Percentiles rank a stretch among this genome's conserved stretches.
phyloP scores from a whole-genome alignment of 2,797 vertebrate species.

The Enteromius argenteus region DNA sequence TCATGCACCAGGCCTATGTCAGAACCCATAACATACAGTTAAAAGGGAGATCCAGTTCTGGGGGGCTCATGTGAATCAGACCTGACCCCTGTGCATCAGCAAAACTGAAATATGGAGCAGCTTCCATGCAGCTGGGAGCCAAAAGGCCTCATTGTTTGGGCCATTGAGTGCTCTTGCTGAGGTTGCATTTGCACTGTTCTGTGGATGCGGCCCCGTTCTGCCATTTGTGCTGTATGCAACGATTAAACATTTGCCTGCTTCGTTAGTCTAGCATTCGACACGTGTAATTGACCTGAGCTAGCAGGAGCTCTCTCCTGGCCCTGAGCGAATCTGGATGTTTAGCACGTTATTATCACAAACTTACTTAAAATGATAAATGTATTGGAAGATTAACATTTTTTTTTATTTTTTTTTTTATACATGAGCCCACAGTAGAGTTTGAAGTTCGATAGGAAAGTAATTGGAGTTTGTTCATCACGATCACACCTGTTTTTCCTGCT shows the following conservation, averaged over 20 bases:
- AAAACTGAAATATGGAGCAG: constrained; percentile 67
- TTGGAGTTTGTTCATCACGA: constrained; percentile 55
- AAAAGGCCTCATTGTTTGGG: constrained; percentile 61
- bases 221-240: constrained; percentile 40
- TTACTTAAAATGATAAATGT: constrained; percentile 20
- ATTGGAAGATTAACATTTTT: constrained; percentile 2
- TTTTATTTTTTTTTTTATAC: constrained; percentile 1
- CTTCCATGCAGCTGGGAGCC: constrained; percentile 58
- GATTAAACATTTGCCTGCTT: constrained; percentile 60
- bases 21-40: constrained; percentile 11
- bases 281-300: constrained; percentile 21
- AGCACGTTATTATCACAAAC: constrained; percentile 22
- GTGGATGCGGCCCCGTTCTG: constrained; percentile 32
- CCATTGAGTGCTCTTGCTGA: constrained; percentile 65
- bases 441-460: constrained; percentile 28
- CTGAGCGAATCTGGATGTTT: constrained; percentile 3
- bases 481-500: constrained; percentile 70
- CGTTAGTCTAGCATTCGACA: constrained; percentile 25
- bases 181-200: constrained; percentile 65
- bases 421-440: constrained; percentile 32
- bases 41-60: not conserved
- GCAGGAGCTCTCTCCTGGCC: not conserved
- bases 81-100: constrained; percentile 66
- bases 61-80: constrained; percentile 55
- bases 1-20: not conserved